phyloP scores from a whole-genome alignment of 2,113 vertebrate genomes.

The Echinops telfairi region DNA sequence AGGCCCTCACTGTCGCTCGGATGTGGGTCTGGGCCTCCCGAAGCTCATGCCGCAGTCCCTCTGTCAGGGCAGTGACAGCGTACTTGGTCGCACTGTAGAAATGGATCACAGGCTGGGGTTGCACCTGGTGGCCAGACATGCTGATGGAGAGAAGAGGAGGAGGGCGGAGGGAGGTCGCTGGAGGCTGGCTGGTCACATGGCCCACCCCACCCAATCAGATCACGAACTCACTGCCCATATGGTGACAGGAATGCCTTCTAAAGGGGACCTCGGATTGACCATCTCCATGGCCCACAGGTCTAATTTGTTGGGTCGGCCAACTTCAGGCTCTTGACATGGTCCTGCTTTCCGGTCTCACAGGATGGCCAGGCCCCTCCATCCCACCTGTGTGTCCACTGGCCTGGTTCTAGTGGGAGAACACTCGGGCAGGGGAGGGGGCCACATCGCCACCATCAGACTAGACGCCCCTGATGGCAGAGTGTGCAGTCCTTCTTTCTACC shows the following conservation, averaged over 20 bases:
- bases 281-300: background rate
- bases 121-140: slow-evolving; percentile 94
- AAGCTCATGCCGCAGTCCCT: slow-evolving; percentile 96
- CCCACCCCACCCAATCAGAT: background rate
- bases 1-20: slow-evolving; percentile 93
- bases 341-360: background rate
- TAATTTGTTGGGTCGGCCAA: background rate
- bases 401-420: background rate
- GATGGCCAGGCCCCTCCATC: background rate
- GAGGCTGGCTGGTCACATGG: background rate
- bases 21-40: slow-evolving; percentile 95
- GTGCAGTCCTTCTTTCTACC: background rate
- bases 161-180: background rate
- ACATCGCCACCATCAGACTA: background rate
- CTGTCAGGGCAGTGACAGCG: slow-evolving; percentile 95
- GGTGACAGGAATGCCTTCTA: background rate
- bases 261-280: background rate
- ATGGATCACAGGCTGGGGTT: slow-evolving; percentile 89
- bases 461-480: background rate
- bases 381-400: background rate
- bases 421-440: background rate
- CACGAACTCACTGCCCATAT: background rate
- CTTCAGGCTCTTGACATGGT: background rate
- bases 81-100: slow-evolving; percentile 98
- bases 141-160: slow-evolving; percentile 84